phyloP scores from a whole-genome alignment of 2,797 vertebrate species.

The Tadarida brasiliensis region DNA sequence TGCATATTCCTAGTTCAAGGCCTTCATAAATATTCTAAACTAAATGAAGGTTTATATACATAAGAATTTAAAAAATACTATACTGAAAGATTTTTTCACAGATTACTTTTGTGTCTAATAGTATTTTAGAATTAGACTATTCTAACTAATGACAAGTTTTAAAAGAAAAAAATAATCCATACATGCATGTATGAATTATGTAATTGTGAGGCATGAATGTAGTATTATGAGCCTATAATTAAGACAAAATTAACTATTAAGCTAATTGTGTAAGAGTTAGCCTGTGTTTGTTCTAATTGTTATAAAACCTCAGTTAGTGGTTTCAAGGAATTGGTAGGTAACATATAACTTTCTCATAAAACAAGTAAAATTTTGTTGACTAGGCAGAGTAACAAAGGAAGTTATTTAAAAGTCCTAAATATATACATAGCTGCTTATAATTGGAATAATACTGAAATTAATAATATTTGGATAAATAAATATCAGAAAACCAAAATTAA shows the following conservation, averaged over 20 bases:
- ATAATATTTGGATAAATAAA: slow-evolving; percentile 50
- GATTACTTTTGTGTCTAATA: slow-evolving; percentile 59
- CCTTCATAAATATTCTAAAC: slow-evolving; percentile 36
- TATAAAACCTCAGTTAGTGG: slow-evolving; percentile 33
- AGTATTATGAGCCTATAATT: slow-evolving; percentile 62
- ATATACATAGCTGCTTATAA: slow-evolving; percentile 31
- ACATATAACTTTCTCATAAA: slow-evolving; percentile 68
- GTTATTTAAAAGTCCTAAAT: slow-evolving; percentile 62
- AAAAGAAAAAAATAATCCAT: slow-evolving; percentile 55
- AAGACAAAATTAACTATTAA: slow-evolving; percentile 70
- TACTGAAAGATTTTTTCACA: slow-evolving; percentile 39
- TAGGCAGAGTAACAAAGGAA: slow-evolving; percentile 47
- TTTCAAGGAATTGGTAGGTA: slow-evolving; percentile 61
- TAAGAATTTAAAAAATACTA: slow-evolving; percentile 58
- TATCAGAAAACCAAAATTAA: slow-evolving; percentile 49
- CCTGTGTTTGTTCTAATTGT: neutral
- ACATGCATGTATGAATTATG: slow-evolving; percentile 69
- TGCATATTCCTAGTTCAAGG: slow-evolving; percentile 12
- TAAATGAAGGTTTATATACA: slow-evolving; percentile 37
- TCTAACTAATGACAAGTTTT: slow-evolving; percentile 50
- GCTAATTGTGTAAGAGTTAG: slow-evolving; percentile 21
- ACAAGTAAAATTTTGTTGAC: slow-evolving; percentile 67
- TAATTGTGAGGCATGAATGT: slow-evolving; percentile 65
- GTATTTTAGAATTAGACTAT: slow-evolving; percentile 35
- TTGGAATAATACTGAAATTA: slow-evolving; percentile 38